Percentiles rank a stretch among this genome's conserved stretches.
phyloP scores from a whole-genome alignment of 2,797 vertebrate species.

The Australoheros facetus region DNA sequence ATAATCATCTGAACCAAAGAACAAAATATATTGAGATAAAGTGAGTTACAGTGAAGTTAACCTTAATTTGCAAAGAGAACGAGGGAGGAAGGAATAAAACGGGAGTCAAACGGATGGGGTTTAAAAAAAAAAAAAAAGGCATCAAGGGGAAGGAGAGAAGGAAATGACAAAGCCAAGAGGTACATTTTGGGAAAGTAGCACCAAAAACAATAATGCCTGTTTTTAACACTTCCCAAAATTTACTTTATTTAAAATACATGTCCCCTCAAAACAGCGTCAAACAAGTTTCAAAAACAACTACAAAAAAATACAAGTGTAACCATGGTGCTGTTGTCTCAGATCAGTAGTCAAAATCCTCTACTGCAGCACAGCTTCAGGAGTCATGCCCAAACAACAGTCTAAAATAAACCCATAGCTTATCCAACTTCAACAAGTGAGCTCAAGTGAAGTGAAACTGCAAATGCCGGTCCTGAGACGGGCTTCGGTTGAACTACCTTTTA shows the following conservation, averaged over 20 bases:
- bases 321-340: constrained; percentile 60
- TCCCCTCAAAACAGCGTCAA: constrained; percentile 71
- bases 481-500: constrained; percentile 52
- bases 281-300: constrained; percentile 73
- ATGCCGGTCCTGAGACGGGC: constrained; percentile 35
- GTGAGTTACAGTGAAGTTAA: constrained; percentile 82
- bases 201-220: constrained; percentile 84
- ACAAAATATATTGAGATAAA: constrained; percentile 77
- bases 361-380: constrained; percentile 34
- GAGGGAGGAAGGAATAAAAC: constrained; percentile 47
- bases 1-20: constrained; percentile 78
- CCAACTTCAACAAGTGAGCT: constrained; percentile 33
- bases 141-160: constrained; percentile 22
- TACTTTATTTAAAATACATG: constrained; percentile 70
- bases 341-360: constrained; percentile 46
- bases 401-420: constrained; percentile 55
- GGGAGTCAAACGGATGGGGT: constrained; percentile 36
- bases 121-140: neutral
- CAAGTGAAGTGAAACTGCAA: constrained; percentile 40
- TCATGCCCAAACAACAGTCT: constrained; percentile 44
- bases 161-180: constrained; percentile 59
- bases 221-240: constrained; percentile 80
- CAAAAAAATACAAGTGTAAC: constrained; percentile 69
- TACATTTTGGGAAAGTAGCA: constrained; percentile 84
- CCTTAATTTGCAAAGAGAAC: constrained; percentile 70